These are phyloP conservation scores for Drosophila malerkotliana DNA, from an alignment of 1,140 invertebrate genomes.

Conservation along the genomic window DNA sequence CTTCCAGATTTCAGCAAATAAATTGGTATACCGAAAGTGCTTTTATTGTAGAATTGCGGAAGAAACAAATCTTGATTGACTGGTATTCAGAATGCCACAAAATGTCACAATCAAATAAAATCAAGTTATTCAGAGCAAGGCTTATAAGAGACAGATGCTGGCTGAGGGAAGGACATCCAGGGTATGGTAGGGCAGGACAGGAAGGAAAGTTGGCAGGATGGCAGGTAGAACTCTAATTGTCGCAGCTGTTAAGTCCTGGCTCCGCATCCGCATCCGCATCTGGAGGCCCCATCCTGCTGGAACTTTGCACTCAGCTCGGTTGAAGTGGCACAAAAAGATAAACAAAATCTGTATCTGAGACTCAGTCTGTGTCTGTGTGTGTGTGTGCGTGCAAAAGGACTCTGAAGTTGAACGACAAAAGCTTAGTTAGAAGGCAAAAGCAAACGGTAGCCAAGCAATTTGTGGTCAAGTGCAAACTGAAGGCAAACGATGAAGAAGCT, in stretches of 20 bases:
- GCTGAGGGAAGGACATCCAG: background rate
- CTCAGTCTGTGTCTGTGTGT: background rate
- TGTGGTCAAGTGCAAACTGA: constrained; percentile 68
- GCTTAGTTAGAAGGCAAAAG: constrained; percentile 71
- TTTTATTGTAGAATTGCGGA: background rate
- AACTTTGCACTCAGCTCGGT: constrained; percentile 62
- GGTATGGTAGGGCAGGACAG: background rate
- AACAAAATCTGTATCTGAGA: constrained; percentile 59
- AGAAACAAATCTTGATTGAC: constrained; percentile 13
- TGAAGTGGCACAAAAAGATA: constrained; percentile 67
- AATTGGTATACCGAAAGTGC: background rate
- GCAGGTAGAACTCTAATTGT: constrained; percentile 59
- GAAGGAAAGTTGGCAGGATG: constrained; percentile 9
- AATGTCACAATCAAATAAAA: constrained; percentile 43
- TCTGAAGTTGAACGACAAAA: constrained; percentile 51
- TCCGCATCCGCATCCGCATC: constrained; percentile 7
- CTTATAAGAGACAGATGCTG: constrained; percentile 19
- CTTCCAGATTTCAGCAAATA: background rate
- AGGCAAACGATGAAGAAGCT: constrained; percentile 43
- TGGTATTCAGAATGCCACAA: constrained; percentile 20
- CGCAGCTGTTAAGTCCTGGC: constrained; percentile 59
- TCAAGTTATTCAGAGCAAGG: constrained; percentile 40
- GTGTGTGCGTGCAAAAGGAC: constrained; percentile 22
- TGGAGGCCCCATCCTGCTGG: constrained; percentile 21
- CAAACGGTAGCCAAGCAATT: constrained; percentile 75